Base-by-base conservation (phyloP, 2,797 vertebrate species). In the Sternarchorhynchus goeldii region DNA sequence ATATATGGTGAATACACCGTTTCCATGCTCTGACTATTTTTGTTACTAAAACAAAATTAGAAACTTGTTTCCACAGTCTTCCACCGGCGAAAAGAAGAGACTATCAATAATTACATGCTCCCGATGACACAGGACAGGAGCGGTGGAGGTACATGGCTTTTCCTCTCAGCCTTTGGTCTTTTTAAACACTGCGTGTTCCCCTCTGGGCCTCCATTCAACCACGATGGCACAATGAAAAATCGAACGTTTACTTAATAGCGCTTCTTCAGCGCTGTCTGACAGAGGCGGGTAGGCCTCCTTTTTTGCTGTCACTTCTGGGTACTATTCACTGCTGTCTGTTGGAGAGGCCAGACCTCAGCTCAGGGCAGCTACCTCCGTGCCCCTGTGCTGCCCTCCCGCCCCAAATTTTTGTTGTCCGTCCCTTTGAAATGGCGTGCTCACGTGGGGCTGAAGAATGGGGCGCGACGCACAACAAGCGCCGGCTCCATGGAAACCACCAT, bases 401-500 rank as follows among this genome's bases (percentile, higher is more conserved):
- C 83, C 92, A 90, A 14, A 92, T 93, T 94, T 93, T 92, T 90
- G 93, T 93, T 92, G 91, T 90, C 89, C 83, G 70, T 88, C 87
- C 89, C 89, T 94, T 94, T 95, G 94, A 95, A 91, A 94, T 86
- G 88, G 83, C 89, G 76, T 87, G 91, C 93, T 94, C 93, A 88
- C 90, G 92, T 92, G 90, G 91, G 90, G 91, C 87, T 82, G 80
- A 92, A 91, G 93, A 96, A 94, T 92, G 90, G 94, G 88, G 88
- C 93, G 91, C 95, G 91, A 88, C 92, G 93, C 92, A 93, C 93
- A 92, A 94, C 94, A 94, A 95, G 94, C 93, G 94, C 90, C 89
- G 91, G 90, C 86, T 90, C 93, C 96, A 99, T 98, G 97, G 97
- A 96, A 97, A 99, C 97, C 85, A 86, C 91, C 89, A 79, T 93